A percentile compares a stretch with the other conserved stretches of the same genome.
Conservation (phyloP, 2,888 invertebrate species). For the Limnephilus rhombicus region DNA sequence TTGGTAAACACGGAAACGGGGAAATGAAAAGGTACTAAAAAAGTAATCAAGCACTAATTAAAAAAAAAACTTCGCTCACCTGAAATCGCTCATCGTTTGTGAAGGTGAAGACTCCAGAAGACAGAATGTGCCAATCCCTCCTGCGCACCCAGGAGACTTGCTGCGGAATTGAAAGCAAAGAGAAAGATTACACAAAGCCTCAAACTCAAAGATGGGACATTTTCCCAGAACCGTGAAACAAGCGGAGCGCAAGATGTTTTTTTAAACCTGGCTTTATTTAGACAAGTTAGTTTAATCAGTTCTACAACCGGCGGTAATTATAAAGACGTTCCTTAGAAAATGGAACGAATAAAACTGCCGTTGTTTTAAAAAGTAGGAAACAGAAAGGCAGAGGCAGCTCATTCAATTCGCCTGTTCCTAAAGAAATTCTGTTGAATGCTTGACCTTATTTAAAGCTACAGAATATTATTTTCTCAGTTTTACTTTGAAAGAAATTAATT, state of each 20-base stretch:
- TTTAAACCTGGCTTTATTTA: background rate
- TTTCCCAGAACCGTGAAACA: background rate
- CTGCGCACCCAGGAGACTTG: slow-evolving; percentile 90
- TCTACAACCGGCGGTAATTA: background rate
- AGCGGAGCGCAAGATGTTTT: background rate
- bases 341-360: background rate
- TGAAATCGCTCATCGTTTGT: slow-evolving; percentile 88
- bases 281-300: slow-evolving; percentile 11
- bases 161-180: slow-evolving; percentile 71
- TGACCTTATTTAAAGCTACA: background rate
- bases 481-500: background rate
- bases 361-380: background rate
- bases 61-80: slow-evolving; percentile 68
- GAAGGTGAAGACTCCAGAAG: slow-evolving; percentile 88
- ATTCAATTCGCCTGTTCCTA: background rate
- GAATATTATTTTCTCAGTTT: background rate
- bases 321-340: background rate
- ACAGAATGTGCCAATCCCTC: slow-evolving; percentile 90
- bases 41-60: slow-evolving; percentile 35
- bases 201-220: background rate
- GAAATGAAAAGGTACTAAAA: slow-evolving; percentile 15
- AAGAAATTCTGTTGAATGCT: background rate
- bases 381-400: background rate
- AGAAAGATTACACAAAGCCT: slow-evolving; percentile 5
- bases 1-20: background rate